These are phyloP conservation scores for Luperina testacea DNA, from an alignment of 2,888 invertebrate species.

Conservation along the genomic window DNA sequence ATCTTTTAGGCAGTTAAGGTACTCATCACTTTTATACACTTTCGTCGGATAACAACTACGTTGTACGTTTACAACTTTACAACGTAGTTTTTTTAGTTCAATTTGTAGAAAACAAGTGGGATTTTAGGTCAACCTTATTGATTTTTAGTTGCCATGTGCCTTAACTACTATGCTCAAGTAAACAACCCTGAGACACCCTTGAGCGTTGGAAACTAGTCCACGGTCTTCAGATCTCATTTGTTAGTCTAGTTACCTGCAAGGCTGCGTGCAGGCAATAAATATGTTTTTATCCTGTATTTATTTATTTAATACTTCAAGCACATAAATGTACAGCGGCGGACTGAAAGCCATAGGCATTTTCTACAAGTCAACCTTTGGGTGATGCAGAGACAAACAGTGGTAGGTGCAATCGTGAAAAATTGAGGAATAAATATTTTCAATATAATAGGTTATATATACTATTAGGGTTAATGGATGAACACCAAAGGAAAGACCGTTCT, in stretches of 20 bases:
- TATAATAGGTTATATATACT: too few relatives aligned
- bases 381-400: too few relatives aligned
- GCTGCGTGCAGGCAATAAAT: too few relatives aligned
- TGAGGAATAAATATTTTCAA: too few relatives aligned
- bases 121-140: slow-evolving; percentile 29
- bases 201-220: slow-evolving; percentile 21
- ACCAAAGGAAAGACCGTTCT: too few relatives aligned
- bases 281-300: too few relatives aligned
- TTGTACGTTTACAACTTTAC: not conserved
- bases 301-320: too few relatives aligned
- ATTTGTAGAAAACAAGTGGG: slow-evolving; percentile 9
- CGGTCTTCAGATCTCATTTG: not conserved
- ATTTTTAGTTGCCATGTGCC: slow-evolving; percentile 25
- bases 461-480: too few relatives aligned
- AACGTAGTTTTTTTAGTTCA: not conserved
- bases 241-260: not conserved
- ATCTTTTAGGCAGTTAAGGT: not conserved
- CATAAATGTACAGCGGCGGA: too few relatives aligned
- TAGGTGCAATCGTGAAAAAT: too few relatives aligned
- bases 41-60: not conserved
- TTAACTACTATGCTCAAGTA: slow-evolving; percentile 11
- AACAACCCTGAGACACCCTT: slow-evolving; percentile 4
- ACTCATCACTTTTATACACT: not conserved
- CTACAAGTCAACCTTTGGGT: too few relatives aligned
- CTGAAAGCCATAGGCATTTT: too few relatives aligned